phyloP scores from a whole-genome alignment of 2,888 invertebrate genomes.

The Myathropa florea region DNA sequence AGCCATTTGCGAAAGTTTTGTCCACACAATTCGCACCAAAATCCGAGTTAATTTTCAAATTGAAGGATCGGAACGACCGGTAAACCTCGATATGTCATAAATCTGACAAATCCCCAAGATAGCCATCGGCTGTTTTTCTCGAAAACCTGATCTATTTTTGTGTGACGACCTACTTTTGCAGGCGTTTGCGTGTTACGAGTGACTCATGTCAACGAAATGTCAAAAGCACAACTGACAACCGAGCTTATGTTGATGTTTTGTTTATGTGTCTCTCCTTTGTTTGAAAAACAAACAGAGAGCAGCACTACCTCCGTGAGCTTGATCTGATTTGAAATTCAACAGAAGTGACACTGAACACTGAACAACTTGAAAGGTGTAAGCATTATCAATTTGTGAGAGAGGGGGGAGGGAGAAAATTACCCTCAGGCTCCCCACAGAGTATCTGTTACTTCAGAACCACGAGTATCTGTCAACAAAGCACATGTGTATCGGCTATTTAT shows the following conservation, averaged over 20 bases:
- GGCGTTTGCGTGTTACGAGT: not conserved
- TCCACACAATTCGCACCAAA: no score
- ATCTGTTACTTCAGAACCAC: not conserved
- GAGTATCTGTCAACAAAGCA: not conserved
- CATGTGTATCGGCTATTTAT: not conserved
- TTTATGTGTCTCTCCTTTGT: not conserved
- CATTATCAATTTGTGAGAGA: not conserved
- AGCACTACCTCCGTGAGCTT: not conserved
- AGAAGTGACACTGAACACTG: not conserved
- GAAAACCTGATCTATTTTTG: not conserved
- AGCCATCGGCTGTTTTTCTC: not conserved
- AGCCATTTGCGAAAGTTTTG: no score
- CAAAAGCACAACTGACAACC: slow-evolving; percentile 16
- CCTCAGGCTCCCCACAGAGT: not conserved
- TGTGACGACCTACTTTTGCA: not conserved
- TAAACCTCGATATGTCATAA: not conserved
- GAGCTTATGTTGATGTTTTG: not conserved
- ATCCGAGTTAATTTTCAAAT: no score
- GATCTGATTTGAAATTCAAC: slow-evolving; percentile 12
- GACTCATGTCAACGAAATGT: slow-evolving; percentile 33
- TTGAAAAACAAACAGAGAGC: slow-evolving; percentile 2
- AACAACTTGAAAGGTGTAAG: not conserved
- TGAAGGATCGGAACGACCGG: no score
- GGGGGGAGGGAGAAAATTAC: not conserved
- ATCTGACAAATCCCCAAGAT: not conserved